Conservation (phyloP, 2,797 vertebrate genomes). For the Tamandua tetradactyla region DNA sequence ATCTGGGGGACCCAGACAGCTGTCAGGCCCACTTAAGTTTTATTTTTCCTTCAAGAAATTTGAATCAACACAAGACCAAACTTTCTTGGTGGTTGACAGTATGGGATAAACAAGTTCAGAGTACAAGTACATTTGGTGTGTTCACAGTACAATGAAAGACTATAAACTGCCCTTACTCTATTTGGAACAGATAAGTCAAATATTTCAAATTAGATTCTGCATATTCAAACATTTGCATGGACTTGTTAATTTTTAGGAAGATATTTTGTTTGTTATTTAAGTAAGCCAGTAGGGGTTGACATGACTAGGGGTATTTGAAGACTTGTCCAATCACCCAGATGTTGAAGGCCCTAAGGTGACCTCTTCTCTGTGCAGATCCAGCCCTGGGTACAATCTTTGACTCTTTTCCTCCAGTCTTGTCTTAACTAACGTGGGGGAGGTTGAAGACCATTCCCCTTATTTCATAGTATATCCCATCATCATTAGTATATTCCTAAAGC, state of each 20-base stretch:
- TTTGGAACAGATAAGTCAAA: not conserved
- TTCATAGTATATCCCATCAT: not conserved
- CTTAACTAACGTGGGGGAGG: not conserved
- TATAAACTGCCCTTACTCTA: not conserved
- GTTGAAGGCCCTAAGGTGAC: not conserved
- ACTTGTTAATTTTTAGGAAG: not conserved
- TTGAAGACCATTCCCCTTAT: not conserved
- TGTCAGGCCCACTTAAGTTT: not conserved
- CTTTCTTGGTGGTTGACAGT: not conserved
- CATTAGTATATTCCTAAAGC: not conserved
- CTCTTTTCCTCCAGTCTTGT: not conserved
- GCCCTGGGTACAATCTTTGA: not conserved
- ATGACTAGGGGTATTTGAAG: not conserved
- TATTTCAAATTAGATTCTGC: not conserved
- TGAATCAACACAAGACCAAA: not conserved
- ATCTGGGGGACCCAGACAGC: not conserved
- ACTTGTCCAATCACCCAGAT: not conserved
- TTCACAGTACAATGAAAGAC: not conserved
- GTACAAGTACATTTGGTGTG: not conserved
- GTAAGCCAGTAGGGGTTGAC: not conserved
- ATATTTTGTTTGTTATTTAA: slow-evolving; percentile 7
- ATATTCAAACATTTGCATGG: not conserved
- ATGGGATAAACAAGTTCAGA: not conserved
- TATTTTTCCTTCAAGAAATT: not conserved
- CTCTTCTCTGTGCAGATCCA: not conserved